phyloP scores from a whole-genome alignment of 1,140 invertebrate genomes.

The Lucilia sericata region DNA sequence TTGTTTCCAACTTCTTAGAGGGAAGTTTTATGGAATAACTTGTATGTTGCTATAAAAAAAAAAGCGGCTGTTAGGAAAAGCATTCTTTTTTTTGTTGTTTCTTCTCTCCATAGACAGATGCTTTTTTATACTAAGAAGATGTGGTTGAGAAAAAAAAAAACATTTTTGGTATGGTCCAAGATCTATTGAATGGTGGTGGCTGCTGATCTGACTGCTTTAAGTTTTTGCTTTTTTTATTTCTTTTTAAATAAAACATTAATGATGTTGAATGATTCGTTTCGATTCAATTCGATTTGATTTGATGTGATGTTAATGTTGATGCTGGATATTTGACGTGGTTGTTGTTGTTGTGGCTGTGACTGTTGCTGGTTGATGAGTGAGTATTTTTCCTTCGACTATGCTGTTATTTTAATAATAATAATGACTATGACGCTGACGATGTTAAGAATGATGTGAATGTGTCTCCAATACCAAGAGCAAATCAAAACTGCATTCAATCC shows the following conservation, averaged over 20 bases:
- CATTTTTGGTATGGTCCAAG: not conserved
- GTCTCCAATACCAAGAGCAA: slow-evolving; percentile 2
- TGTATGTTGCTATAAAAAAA: not conserved
- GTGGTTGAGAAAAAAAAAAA: not conserved
- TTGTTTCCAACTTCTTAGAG: not conserved
- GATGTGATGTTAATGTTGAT: slow-evolving; percentile 32
- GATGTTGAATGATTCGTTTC: slow-evolving; percentile 26
- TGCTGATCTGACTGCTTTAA: not conserved
- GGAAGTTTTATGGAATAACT: not conserved
- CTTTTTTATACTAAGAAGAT: not conserved
- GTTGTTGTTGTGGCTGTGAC: not conserved
- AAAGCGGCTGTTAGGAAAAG: slow-evolving; percentile 28
- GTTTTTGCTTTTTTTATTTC: not conserved
- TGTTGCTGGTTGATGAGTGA: not conserved
- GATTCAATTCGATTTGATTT: slow-evolving; percentile 17
- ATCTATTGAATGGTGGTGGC: not conserved
- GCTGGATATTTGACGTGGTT: not conserved
- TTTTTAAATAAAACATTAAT: not conserved
- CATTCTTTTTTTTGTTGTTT: not conserved
- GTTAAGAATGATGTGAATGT: slow-evolving; percentile 16
- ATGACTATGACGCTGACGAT: slow-evolving; percentile 30
- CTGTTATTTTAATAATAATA: slow-evolving; percentile 21
- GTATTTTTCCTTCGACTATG: not conserved
- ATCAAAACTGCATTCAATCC: not conserved
- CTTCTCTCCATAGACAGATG: not conserved